Conservation (phyloP, 2,888 invertebrate species). For the Heliconius erato region DNA sequence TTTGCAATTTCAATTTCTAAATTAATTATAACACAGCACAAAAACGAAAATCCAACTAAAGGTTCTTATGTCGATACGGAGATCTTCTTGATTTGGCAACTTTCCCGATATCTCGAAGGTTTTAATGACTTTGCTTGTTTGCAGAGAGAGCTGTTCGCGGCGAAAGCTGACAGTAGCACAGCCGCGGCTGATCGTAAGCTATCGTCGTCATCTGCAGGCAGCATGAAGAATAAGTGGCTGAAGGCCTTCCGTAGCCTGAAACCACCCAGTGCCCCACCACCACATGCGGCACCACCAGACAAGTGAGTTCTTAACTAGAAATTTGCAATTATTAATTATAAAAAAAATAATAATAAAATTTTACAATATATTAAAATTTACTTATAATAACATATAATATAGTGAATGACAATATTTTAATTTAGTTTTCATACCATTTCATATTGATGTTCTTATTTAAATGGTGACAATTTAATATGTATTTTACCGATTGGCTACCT, state of each 20-base stretch:
- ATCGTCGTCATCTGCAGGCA: slow-evolving; percentile 93
- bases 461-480: slow-evolving; percentile 46
- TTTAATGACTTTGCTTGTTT: slow-evolving; percentile 61
- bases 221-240: slow-evolving; percentile 99
- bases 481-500: background rate
- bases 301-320: slow-evolving; percentile 66
- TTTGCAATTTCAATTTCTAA: no score
- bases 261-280: slow-evolving; percentile 88
- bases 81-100: slow-evolving; percentile 41
- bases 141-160: slow-evolving; percentile 94
- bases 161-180: slow-evolving; percentile 90
- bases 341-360: background rate
- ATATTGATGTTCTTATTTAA: slow-evolving; percentile 29
- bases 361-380: background rate
- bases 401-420: slow-evolving; percentile 1
- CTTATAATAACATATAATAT: background rate
- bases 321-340: background rate
- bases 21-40: no score
- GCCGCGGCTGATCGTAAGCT: slow-evolving; percentile 92
- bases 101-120: slow-evolving; percentile 35
- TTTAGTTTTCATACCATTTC: slow-evolving; percentile 41
- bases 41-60: slow-evolving; percentile 23
- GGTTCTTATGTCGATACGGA: slow-evolving; percentile 33
- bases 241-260: slow-evolving; percentile 98
- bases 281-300: slow-evolving; percentile 79